A percentile compares a stretch with the other conserved stretches of the same genome.
Evolutionary conservation across 2,797 vertebrate genomes (phyloP).

Genomic region (Erethizon dorsatum): DNA sequence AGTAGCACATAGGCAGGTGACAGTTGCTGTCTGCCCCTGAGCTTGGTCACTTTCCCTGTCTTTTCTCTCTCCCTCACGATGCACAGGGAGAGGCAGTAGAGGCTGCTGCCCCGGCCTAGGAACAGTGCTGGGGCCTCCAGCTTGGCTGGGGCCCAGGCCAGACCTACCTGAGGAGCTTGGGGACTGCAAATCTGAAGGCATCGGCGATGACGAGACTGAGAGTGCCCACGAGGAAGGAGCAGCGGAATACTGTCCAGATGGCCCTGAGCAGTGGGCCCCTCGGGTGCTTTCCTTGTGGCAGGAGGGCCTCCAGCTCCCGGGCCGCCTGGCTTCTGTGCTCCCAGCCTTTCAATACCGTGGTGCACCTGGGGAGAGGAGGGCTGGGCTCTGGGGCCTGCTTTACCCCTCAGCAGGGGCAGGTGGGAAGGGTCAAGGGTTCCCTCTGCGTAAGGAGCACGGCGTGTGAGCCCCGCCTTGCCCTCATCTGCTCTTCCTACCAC

Average conservation of each 20-base stretch:
- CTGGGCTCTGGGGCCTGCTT: not conserved
- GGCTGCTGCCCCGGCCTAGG: not conserved
- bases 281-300: constrained; percentile 90
- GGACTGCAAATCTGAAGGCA: constrained; percentile 95
- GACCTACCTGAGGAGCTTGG: constrained; percentile 95
- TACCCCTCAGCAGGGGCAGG: not conserved
- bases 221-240: constrained; percentile 94
- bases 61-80: accelerated
- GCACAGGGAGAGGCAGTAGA: not conserved
- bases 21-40: not conserved
- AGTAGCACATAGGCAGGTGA: not conserved
- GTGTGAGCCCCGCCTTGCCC: too few species aligned
- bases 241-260: constrained; percentile 92
- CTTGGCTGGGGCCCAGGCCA: not conserved
- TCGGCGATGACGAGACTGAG: constrained; percentile 94
- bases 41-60: not conserved
- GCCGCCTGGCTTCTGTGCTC: not conserved
- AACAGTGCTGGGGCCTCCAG: accelerated
- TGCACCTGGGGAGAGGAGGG: constrained; percentile 78
- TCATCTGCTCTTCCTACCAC: not conserved
- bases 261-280: constrained; percentile 92
- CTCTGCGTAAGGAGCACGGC: not conserved
- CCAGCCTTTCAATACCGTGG: constrained; percentile 39
- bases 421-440: not conserved
- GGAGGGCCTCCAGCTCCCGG: constrained; percentile 92